A percentile compares a stretch with the other conserved stretches of the same genome.
phyloP scores from a whole-genome alignment of 2,888 invertebrate species.

The Andrena bicolor region DNA sequence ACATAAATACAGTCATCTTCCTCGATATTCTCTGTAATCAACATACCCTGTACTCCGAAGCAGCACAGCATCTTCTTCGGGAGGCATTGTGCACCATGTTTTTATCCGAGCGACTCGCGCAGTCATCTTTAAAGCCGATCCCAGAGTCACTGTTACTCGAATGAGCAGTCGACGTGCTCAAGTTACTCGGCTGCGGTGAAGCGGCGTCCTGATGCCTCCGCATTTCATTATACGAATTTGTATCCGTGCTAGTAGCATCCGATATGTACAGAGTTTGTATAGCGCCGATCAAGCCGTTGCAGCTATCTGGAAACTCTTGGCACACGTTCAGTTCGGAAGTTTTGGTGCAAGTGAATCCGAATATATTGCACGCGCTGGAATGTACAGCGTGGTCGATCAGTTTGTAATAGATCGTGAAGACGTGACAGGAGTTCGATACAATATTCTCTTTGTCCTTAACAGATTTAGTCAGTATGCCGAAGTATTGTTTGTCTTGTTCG shows the following conservation, averaged over 20 bases:
- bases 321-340: constrained; percentile 92
- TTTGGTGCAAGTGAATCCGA: constrained; percentile 94
- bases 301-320: constrained; percentile 95
- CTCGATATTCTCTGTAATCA: background rate
- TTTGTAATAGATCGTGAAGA: constrained; percentile 96
- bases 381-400: constrained; percentile 93
- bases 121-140: constrained; percentile 96
- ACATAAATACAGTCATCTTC: too few species aligned
- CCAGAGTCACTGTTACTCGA: constrained; percentile 98
- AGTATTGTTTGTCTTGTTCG: constrained; percentile 96
- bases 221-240: constrained; percentile 75
- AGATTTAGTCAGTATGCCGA: constrained; percentile 96
- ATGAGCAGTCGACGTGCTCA: constrained; percentile 92
- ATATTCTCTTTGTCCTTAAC: constrained; percentile 86
- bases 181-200: constrained; percentile 94
- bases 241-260: constrained; percentile 78
- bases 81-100: constrained; percentile 92
- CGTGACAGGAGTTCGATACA: constrained; percentile 96
- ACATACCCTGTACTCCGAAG: constrained; percentile 65
- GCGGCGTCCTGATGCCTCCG: constrained; percentile 77
- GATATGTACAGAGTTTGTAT: constrained; percentile 87
- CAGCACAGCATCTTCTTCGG: constrained; percentile 73
- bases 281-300: constrained; percentile 88
- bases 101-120: constrained; percentile 92
- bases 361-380: constrained; percentile 91